Percentiles rank a stretch among this genome's conserved stretches.
phyloP scores from a whole-genome alignment of 2,113 vertebrate genomes.

The Phaetusa simplex region DNA sequence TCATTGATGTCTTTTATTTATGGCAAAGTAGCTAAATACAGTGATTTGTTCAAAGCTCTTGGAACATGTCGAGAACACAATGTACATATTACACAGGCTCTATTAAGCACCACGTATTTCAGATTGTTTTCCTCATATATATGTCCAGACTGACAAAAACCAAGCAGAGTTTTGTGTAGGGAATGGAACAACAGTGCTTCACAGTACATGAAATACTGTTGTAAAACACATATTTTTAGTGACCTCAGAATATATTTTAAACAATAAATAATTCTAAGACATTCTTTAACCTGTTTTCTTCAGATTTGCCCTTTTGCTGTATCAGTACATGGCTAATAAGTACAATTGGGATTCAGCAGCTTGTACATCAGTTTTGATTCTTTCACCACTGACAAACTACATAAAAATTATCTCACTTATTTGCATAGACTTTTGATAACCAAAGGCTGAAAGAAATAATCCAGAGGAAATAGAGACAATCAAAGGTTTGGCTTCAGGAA shows the following conservation, averaged over 20 bases:
- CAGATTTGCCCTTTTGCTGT: background rate
- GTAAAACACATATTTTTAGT: background rate
- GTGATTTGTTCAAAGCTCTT: background rate
- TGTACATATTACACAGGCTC: background rate
- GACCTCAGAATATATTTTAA: background rate
- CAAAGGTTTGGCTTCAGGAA: background rate
- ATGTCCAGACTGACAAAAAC: background rate
- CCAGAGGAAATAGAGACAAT: background rate
- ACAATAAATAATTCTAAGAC: background rate
- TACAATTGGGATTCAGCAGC: background rate
- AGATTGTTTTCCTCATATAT: background rate
- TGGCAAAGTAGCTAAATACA: background rate
- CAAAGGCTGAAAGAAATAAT: background rate
- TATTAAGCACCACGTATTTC: background rate
- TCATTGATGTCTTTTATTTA: background rate
- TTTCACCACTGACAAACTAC: background rate
- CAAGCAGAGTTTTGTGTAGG: background rate
- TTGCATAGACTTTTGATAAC: background rate
- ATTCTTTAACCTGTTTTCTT: background rate
- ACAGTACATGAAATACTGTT: background rate
- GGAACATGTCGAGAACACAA: background rate
- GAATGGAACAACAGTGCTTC: background rate
- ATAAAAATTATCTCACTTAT: background rate
- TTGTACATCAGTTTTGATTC: background rate
- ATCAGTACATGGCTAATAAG: background rate